Conservation (phyloP, 2,888 invertebrate species). For the Rhamnusium bicolor region DNA sequence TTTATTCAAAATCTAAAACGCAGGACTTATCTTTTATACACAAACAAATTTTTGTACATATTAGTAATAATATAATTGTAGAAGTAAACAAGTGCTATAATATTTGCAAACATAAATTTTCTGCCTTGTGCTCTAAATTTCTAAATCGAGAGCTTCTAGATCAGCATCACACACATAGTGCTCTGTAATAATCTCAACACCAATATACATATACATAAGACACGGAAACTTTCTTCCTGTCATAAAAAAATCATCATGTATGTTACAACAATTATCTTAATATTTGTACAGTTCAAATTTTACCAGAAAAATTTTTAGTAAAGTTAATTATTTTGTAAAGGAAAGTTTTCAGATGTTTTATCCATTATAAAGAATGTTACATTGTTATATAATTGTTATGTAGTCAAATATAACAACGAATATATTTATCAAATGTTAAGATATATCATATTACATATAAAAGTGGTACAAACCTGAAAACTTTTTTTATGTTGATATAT, state of each 20-base stretch:
- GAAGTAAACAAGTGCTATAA: conserved; percentile 38
- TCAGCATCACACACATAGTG: conserved; percentile 34
- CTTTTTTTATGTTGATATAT: conserved; percentile 4
- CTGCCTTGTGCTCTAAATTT: conserved; percentile 32
- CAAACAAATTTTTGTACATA: conserved; percentile 29
- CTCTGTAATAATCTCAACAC: conserved; percentile 34
- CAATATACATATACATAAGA: conserved; percentile 13
- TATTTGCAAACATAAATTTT: conserved; percentile 37
- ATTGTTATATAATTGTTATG: conserved; percentile 24
- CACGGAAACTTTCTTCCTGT: conserved; percentile 15
- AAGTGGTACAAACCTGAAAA: conserved; percentile 16
- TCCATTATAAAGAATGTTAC: conserved; percentile 4
- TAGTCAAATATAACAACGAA: conserved; percentile 29
- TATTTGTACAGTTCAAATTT: conserved; percentile 45
- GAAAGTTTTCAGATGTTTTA: background rate
- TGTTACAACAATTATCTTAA: background rate
- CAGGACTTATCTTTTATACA: conserved; percentile 8
- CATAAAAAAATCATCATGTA: conserved; percentile 3
- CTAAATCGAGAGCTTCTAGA: conserved; percentile 39
- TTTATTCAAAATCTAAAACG: background rate
- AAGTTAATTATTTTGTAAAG: background rate
- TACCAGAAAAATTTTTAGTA: conserved; percentile 7
- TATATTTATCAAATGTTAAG: conserved; percentile 23
- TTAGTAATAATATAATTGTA: conserved; percentile 32
- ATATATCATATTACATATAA: background rate